Evolutionary conservation across 92 coral and sea anemone genomes (phyloP).

Genomic region (Actinostola sp.): DNA sequence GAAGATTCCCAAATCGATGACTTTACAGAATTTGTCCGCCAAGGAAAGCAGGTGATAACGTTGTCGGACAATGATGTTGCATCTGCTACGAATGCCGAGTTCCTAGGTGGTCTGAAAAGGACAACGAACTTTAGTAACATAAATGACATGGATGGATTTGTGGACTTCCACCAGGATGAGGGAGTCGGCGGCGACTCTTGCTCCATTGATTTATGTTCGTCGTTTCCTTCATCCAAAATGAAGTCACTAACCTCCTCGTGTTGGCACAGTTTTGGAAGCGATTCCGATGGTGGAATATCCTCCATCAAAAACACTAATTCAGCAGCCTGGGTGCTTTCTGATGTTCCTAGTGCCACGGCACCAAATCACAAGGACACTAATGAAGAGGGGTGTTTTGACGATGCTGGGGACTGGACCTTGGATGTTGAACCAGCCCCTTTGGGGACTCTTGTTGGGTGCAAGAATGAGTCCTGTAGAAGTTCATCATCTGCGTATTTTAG

Average conservation of each 20-base stretch:
- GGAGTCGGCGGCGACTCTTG: constrained; percentile 19
- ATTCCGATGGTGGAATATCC: constrained; percentile 27
- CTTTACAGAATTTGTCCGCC: constrained; percentile 50
- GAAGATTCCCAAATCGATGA: constrained; percentile 74
- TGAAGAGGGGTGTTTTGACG: constrained; percentile 64
- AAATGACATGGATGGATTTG: constrained; percentile 82
- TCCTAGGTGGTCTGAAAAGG: constrained; percentile 78
- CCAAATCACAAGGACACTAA: background rate
- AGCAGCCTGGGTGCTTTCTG: constrained; percentile 11
- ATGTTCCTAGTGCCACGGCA: background rate
- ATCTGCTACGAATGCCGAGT: constrained; percentile 60
- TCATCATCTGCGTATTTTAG: constrained; percentile 62
- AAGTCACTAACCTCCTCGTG: constrained; percentile 39
- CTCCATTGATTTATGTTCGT: constrained; percentile 25
- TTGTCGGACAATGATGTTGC: constrained; percentile 83
- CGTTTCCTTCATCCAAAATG: constrained; percentile 36
- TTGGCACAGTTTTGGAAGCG: constrained; percentile 69
- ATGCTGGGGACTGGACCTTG: constrained; percentile 26
- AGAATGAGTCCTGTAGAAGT: constrained; percentile 57
- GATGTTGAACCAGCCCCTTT: constrained; percentile 10
- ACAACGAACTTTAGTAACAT: constrained; percentile 90
- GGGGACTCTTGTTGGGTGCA: constrained; percentile 22
- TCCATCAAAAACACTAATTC: background rate
- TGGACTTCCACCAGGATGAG: constrained; percentile 65
- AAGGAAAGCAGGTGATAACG: constrained; percentile 52